Percentiles rank a stretch among this genome's conserved stretches.
Conservation (phyloP, 2,797 vertebrate genomes). For the Xerus rutilus region DNA sequence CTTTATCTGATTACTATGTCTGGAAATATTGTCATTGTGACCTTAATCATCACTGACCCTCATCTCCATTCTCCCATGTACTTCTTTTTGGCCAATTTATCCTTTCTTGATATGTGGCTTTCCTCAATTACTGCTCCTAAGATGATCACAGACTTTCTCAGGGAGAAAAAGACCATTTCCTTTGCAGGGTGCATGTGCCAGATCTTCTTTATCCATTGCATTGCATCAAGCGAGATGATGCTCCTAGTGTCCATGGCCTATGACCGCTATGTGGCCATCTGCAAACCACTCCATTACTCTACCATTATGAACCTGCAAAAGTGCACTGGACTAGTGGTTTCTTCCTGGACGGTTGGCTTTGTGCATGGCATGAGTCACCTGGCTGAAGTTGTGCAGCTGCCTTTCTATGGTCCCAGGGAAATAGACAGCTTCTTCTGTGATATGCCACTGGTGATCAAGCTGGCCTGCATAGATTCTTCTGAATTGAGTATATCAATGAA, state of each 20-base stretch:
- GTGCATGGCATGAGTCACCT: conserved; percentile 57
- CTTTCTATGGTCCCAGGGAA: conserved; percentile 64
- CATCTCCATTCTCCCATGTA: too few relatives aligned
- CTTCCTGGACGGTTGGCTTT: conserved; percentile 63
- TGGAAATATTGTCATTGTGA: too few relatives aligned
- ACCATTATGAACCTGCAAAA: conserved; percentile 71
- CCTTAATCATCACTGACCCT: too few relatives aligned
- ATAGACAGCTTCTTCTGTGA: conserved; percentile 69
- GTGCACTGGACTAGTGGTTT: conserved; percentile 10
- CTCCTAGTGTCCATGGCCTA: conserved; percentile 73
- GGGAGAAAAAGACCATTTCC: background rate
- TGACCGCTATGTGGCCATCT: conserved; percentile 79
- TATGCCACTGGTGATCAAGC: conserved; percentile 63
- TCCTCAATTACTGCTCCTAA: too few relatives aligned
- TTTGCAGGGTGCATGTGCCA: conserved; percentile 78
- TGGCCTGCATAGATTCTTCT: conserved; percentile 65
- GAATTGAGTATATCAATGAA: conserved; percentile 46
- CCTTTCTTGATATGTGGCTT: too few relatives aligned
- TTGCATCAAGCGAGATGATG: conserved; percentile 71
- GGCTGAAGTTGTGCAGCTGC: conserved; percentile 1
- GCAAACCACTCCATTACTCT: conserved; percentile 80
- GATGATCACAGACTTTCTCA: too few relatives aligned
- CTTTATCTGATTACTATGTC: too few relatives aligned
- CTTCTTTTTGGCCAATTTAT: too few relatives aligned
- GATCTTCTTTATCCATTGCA: conserved; percentile 63